These are phyloP conservation scores for Melitaea athalia DNA, from an alignment of 2,888 invertebrate genomes.

Conservation along the genomic window DNA sequence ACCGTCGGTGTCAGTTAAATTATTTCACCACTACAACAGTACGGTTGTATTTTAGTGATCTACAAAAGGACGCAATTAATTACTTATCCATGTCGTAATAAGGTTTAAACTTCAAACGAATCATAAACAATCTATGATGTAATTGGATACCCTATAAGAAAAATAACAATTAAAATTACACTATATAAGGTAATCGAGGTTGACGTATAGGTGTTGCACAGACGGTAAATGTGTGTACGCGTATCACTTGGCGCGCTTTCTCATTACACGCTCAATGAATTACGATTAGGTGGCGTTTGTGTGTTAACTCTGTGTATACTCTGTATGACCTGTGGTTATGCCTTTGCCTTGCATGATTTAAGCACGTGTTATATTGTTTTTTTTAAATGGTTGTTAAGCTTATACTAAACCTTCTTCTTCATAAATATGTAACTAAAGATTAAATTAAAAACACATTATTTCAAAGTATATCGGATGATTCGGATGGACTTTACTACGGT, in stretches of 20 bases:
- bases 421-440: no score
- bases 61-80: no score
- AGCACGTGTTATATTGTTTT: no score
- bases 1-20: no score
- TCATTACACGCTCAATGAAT: slow-evolving; percentile 27
- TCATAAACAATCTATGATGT: background rate
- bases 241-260: slow-evolving; percentile 18
- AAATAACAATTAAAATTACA: slow-evolving; percentile 4
- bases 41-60: no score
- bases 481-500: no score
- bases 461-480: no score
- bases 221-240: slow-evolving; percentile 6
- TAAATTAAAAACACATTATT: no score
- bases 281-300: slow-evolving; percentile 22
- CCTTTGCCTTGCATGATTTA: no score
- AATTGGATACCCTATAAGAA: background rate
- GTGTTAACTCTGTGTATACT: background rate
- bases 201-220: slow-evolving; percentile 6
- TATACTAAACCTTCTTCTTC: no score
- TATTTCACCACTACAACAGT: no score
- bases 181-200: slow-evolving; percentile 13
- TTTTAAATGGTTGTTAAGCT: no score
- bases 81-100: background rate
- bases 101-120: background rate
- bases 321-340: background rate